Conservation (phyloP, 2,797 vertebrate species). For the Triplophysa bombifrons region DNA sequence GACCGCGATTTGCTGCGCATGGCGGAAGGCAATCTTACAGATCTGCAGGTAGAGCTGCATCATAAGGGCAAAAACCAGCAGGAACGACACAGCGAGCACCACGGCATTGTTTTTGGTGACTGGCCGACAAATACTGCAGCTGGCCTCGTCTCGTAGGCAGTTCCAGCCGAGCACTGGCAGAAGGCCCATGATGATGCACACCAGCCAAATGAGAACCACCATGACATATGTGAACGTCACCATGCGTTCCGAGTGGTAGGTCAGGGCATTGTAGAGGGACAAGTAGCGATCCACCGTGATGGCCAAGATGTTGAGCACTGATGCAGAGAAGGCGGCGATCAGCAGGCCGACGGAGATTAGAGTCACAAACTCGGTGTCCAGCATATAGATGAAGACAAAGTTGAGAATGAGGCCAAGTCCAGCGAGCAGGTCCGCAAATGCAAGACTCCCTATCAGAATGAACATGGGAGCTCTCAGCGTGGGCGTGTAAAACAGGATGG, state of each 20-base stretch:
- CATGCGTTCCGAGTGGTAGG: constrained; percentile 89
- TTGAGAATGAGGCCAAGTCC: constrained; percentile 87
- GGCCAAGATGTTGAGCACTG: constrained; percentile 86
- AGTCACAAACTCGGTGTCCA: constrained; percentile 79
- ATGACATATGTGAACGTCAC: constrained; percentile 83
- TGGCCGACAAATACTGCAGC: constrained; percentile 87
- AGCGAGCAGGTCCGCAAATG: constrained; percentile 84
- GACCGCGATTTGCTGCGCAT: constrained; percentile 92
- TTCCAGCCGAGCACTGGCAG: constrained; percentile 90
- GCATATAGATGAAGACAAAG: constrained; percentile 83
- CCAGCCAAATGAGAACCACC: constrained; percentile 83
- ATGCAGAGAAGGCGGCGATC: constrained; percentile 88
- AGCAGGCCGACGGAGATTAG: constrained; percentile 82
- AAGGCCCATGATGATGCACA: constrained; percentile 79
- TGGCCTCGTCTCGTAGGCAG: constrained; percentile 79
- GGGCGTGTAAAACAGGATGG: constrained; percentile 86
- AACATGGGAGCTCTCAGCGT: constrained; percentile 85
- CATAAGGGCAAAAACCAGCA: constrained; percentile 89
- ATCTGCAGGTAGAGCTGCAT: constrained; percentile 93
- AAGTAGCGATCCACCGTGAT: constrained; percentile 92
- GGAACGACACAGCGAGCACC: constrained; percentile 84
- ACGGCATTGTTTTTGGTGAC: constrained; percentile 88
- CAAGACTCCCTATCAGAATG: constrained; percentile 87
- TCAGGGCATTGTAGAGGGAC: constrained; percentile 90
- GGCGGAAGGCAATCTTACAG: constrained; percentile 88